Evolutionary conservation across 2,888 invertebrate species (phyloP), one percentile per base, ranked within the genome.

Genomic region (Tipula vernalis): DNA sequence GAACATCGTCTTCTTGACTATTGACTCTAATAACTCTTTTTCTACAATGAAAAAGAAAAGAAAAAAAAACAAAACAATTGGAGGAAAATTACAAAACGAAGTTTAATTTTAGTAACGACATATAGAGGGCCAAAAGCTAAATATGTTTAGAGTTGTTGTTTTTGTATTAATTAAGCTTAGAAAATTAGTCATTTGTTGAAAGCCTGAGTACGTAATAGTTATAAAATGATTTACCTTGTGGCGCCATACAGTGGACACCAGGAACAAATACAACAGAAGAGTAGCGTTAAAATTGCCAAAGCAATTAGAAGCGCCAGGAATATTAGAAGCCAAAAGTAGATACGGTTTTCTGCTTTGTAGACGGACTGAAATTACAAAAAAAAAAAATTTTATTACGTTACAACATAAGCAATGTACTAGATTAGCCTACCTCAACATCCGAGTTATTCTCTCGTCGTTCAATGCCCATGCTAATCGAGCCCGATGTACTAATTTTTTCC

Each of bases 221-320:
- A 15, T 39, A 84, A 84, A 84, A 42, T 15, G 2, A 88, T 90
- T 90, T 93, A 94, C 94, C 95, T 94, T 86, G 95, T 94, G 86
- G 95, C 95, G 92, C 95, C 95, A 89, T 96, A 96, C 86, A 96
- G 93, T n/a, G 96, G 96, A 90, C 97, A 97, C 89, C 95, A 95
- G 89, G 96, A 95, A 90, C 96, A 97, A 88, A 96, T 95, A 90
- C 97, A 97, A 91, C 97, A 97, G 87, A 96, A 93, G 88, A 97
- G 94, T 86, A 97, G 92, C 86, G 95, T 93, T 87, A 96, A 91
- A 88, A 96, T 93, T 12, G 95, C 94, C 41, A 96, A 89, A 0
- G 96, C 93, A 88, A 96, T 94, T 87, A 97, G 91, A 41, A 97
- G 93, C 86, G 96, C 95, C 88, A 97, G 91, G 15, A 96, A 91